Evolutionary conservation across 2,888 invertebrate species (phyloP).

Genomic region (Hesperia comma): DNA sequence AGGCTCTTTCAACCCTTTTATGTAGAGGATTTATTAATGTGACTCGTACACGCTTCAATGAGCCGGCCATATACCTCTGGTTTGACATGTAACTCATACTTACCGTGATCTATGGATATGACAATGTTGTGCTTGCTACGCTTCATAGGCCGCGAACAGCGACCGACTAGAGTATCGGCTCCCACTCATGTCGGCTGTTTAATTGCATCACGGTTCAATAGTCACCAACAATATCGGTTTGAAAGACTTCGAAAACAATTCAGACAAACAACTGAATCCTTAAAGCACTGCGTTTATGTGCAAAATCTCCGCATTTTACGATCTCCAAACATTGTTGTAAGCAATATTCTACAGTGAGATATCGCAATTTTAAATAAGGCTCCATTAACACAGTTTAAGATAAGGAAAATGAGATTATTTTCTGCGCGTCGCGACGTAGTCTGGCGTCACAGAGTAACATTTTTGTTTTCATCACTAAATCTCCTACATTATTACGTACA

Average conservation of each 20-base stretch:
- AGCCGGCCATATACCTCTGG: constrained; percentile 59
- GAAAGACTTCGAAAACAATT: constrained; percentile 5
- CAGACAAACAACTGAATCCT: background rate
- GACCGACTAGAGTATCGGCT: constrained; percentile 43
- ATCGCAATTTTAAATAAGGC: constrained; percentile 33
- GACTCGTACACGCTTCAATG: constrained; percentile 68
- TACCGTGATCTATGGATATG: constrained; percentile 66
- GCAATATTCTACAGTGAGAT: constrained; percentile 7
- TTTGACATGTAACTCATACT: constrained; percentile 69
- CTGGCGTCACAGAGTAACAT: constrained; percentile 41
- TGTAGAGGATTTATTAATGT: constrained; percentile 75
- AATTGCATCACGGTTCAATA: constrained; percentile 24
- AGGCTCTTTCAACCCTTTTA: constrained; percentile 76
- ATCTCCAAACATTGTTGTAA: background rate
- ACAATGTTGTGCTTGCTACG: constrained; percentile 58
- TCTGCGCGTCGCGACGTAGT: constrained; percentile 11
- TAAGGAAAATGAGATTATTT: constrained; percentile 21
- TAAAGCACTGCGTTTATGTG: background rate
- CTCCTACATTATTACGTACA: constrained; percentile 43
- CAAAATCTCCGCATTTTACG: background rate
- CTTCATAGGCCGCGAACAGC: constrained; percentile 58
- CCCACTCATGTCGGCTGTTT: constrained; percentile 23
- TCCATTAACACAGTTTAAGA: constrained; percentile 31
- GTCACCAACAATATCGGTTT: background rate
- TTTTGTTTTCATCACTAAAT: constrained; percentile 46